Percentiles rank a stretch among this genome's conserved stretches.
Conservation (phyloP, 2,797 vertebrate genomes). For the Coregonus sp. region DNA sequence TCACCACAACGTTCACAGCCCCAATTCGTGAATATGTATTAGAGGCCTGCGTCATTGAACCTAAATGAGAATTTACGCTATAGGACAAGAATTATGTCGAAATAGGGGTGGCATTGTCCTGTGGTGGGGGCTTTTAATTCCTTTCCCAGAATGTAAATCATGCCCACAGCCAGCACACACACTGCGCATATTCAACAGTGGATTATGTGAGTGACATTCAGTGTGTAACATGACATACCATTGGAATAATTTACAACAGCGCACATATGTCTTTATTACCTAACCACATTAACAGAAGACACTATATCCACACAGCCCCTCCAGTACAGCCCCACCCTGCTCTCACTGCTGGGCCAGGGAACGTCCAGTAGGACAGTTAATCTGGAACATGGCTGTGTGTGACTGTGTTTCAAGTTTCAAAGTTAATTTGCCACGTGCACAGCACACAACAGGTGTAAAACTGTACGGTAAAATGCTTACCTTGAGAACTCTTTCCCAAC, state of each 20-base stretch:
- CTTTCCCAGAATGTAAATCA: slow-evolving; percentile 9
- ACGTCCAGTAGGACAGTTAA: slow-evolving; percentile 41
- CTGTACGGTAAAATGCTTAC: too few species aligned
- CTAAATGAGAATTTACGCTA: too few species aligned
- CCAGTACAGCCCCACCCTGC: background rate
- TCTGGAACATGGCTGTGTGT: slow-evolving; percentile 24
- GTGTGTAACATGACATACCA: slow-evolving; percentile 12
- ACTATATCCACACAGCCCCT: slow-evolving; percentile 34
- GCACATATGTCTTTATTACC: slow-evolving; percentile 48
- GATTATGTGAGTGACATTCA: slow-evolving; percentile 4
- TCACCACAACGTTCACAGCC: too few species aligned
- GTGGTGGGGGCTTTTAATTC: background rate
- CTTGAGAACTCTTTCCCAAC: too few species aligned
- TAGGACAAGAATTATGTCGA: too few species aligned
- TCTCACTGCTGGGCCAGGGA: slow-evolving; percentile 15
- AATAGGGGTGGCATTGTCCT: too few species aligned
- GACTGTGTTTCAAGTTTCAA: background rate
- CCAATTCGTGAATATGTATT: too few species aligned
- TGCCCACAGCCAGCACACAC: slow-evolving; percentile 2
- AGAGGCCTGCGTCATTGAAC: too few species aligned
- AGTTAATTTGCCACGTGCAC: too few species aligned
- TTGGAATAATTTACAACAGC: slow-evolving; percentile 13
- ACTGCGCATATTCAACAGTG: background rate
- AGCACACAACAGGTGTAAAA: too few species aligned
- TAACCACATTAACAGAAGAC: slow-evolving; percentile 46